Percentiles rank a stretch among this genome's conserved stretches.
Evolutionary conservation across 2,888 invertebrate genomes (phyloP).

Genomic region (Eutolmus rufibarbis): DNA sequence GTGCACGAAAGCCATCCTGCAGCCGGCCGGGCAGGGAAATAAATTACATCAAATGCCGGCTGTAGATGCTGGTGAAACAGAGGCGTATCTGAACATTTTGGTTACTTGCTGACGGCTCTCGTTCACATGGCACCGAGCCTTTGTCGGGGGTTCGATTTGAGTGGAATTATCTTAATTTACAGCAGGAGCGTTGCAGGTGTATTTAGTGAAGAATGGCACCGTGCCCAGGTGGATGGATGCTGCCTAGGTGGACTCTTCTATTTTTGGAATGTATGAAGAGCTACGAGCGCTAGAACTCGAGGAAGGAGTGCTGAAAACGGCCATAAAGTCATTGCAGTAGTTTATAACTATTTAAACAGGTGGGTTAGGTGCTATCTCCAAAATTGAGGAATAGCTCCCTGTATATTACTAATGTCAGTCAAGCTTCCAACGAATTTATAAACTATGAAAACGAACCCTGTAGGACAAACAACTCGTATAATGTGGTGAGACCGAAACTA

Average conservation of each 20-base stretch:
- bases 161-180: background rate
- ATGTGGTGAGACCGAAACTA: background rate
- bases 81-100: background rate
- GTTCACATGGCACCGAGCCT: background rate
- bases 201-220: background rate
- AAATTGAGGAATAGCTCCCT: background rate
- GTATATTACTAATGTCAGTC: background rate
- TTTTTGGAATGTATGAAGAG: background rate
- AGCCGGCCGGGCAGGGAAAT: conserved; percentile 1
- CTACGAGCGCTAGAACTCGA: background rate
- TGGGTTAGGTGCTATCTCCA: background rate
- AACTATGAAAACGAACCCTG: background rate
- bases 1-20: background rate
- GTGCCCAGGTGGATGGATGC: background rate
- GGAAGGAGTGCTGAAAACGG: background rate
- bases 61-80: background rate
- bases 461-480: background rate
- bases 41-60: conserved; percentile 21
- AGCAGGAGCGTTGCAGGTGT: background rate
- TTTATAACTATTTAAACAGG: background rate
- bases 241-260: background rate
- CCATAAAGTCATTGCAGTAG: background rate
- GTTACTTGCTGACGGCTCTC: background rate
- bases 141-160: background rate
- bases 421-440: background rate